Evolutionary conservation across 2,113 vertebrate genomes (phyloP).

Genomic region (Phaethornis superciliosus): DNA sequence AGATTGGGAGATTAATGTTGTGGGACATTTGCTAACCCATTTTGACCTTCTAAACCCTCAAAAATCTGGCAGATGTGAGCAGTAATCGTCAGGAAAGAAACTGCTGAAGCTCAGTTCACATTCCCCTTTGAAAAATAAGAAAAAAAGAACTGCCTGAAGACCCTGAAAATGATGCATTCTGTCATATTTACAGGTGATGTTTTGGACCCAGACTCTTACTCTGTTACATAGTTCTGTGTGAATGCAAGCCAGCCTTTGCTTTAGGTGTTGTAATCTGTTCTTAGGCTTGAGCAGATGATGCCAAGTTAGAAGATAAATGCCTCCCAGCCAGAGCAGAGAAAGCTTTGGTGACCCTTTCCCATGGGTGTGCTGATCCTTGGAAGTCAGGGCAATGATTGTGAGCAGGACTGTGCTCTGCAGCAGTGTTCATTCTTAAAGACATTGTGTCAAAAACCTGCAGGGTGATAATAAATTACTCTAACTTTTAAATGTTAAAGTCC

Average conservation of each 20-base stretch:
- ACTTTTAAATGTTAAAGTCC: not conserved
- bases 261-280: not conserved
- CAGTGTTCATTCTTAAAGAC: rapidly evolving
- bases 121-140: not conserved
- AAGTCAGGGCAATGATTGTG: not conserved
- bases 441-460: not conserved
- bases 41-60: not conserved
- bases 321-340: not conserved
- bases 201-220: not conserved
- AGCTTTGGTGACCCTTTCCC: not conserved
- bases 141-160: not conserved
- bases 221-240: not conserved
- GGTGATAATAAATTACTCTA: not conserved
- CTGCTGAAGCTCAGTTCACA: not conserved
- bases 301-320: not conserved
- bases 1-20: not conserved
- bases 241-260: not conserved
- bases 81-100: not conserved
- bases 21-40: not conserved
- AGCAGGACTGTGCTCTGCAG: not conserved
- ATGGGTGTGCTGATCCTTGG: not conserved
- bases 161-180: not conserved
- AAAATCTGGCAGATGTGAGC: not conserved
- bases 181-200: not conserved
- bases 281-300: not conserved